Percentiles rank a stretch among this genome's conserved stretches.
phyloP scores from a whole-genome alignment of 2,888 invertebrate species.

The Sepiola atlantica region DNA sequence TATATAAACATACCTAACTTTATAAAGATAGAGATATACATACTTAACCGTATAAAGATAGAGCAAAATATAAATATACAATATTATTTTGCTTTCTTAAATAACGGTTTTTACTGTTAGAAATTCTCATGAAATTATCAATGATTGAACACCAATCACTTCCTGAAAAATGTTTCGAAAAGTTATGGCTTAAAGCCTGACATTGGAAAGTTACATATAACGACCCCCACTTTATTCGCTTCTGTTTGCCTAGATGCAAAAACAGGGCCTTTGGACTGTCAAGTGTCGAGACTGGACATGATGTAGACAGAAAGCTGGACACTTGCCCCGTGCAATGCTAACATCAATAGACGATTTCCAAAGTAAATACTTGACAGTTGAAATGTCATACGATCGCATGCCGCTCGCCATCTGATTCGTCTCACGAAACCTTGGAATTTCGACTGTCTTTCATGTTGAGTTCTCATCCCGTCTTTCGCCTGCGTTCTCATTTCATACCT shows the following conservation, averaged over 20 bases:
- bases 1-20: no score
- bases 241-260: background rate
- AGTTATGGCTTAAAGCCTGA: background rate
- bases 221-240: background rate
- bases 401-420: background rate
- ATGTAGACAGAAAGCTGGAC: background rate
- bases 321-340: background rate
- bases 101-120: no score
- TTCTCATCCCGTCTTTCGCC: no score
- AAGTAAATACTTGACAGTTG: background rate
- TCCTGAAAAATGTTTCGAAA: background rate
- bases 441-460: no score
- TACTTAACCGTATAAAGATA: no score
- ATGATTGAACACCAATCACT: background rate
- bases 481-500: no score
- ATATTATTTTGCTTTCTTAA: no score
- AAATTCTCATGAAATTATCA: background rate
- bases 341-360: background rate
- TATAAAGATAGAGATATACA: no score
- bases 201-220: background rate
- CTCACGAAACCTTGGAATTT: background rate
- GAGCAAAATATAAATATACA: no score
- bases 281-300: background rate
- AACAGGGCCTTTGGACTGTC: background rate
- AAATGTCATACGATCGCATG: constrained; percentile 6